phyloP scores from a whole-genome alignment of 2,888 invertebrate genomes.

The Drosophila mulleri region DNA sequence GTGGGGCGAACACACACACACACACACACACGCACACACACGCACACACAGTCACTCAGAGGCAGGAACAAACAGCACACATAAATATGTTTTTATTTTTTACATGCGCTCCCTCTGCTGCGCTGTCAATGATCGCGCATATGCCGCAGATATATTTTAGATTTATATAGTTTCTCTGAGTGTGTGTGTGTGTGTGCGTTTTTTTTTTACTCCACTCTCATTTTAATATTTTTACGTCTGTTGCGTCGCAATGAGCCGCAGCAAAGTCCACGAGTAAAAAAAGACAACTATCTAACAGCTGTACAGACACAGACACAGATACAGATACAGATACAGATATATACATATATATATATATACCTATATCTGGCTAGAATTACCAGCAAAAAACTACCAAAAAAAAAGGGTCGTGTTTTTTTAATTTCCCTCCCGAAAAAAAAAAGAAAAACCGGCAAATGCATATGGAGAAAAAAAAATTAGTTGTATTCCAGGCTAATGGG shows the following conservation, averaged over 20 bases:
- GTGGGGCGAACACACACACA: slow-evolving; percentile 60
- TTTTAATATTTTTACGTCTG: slow-evolving; percentile 82
- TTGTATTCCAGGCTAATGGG: slow-evolving; percentile 49
- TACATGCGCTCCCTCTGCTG: slow-evolving; percentile 37
- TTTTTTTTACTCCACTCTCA: slow-evolving; percentile 32
- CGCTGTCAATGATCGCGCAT: slow-evolving; percentile 64
- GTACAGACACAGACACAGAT: slow-evolving; percentile 32
- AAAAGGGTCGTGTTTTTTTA: slow-evolving; percentile 31
- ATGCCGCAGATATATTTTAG: slow-evolving; percentile 71
- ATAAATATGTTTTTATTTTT: slow-evolving; percentile 73
- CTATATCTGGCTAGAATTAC: slow-evolving; percentile 35
- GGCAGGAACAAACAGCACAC: slow-evolving; percentile 51
- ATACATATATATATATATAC: background rate
- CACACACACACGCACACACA: slow-evolving; percentile 15
- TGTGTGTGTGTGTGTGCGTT: background rate
- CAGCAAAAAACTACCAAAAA: slow-evolving; percentile 23
- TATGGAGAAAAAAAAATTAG: slow-evolving; percentile 27
- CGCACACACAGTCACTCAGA: slow-evolving; percentile 14
- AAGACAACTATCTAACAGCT: slow-evolving; percentile 55
- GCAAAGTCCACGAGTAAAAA: slow-evolving; percentile 41
- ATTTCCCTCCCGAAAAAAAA: slow-evolving; percentile 23
- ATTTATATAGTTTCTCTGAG: slow-evolving; percentile 52
- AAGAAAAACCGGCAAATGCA: slow-evolving; percentile 17
- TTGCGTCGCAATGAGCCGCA: slow-evolving; percentile 85
- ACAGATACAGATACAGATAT: background rate